phyloP scores from a whole-genome alignment of 2,113 vertebrate species.

The Sus scrofa region T2T-Sscrofa CM000812.6:160045001-160045500 shows the following conservation, averaged over 20 bases:
- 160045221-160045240: background rate
- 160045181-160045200: constrained; percentile 11
- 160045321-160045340: too few relatives aligned
- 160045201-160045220: background rate
- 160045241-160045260: background rate
- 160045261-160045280: too few relatives aligned
- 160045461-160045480: too few relatives aligned
- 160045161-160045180: background rate
- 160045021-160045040: background rate
- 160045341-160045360: too few relatives aligned
- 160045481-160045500: too few relatives aligned
- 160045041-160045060: rapidly evolving
- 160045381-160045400: too few relatives aligned
- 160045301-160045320: too few relatives aligned
- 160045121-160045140: constrained; percentile 20
- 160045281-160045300: too few relatives aligned
- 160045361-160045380: too few relatives aligned
- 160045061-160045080: background rate
- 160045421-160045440: too few relatives aligned
- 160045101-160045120: background rate
- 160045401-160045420: too few relatives aligned
- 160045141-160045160: constrained; percentile 8
- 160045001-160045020: background rate
- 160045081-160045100: background rate
- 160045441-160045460: too few relatives aligned